These are phyloP conservation scores for Diadophis punctatus DNA, from an alignment of 2,113 vertebrate genomes.

Conservation along the genomic window DNA sequence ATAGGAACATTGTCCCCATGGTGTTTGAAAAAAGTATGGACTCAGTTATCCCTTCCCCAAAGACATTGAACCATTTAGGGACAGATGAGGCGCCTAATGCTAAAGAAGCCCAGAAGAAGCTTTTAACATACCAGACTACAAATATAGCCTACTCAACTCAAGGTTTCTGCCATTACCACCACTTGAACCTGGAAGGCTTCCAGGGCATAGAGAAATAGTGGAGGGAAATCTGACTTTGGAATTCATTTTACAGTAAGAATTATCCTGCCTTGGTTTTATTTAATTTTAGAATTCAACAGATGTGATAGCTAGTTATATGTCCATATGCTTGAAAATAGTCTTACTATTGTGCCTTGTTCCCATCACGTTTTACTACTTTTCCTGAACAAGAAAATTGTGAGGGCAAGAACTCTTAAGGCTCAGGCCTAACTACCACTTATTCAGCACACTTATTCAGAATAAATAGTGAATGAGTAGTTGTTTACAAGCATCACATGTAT, in stretches of 20 bases:
- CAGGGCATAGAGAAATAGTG: neutral
- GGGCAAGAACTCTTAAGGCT: too few relatives aligned
- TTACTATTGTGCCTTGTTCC: neutral
- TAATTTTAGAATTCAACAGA: neutral
- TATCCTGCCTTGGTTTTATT: neutral
- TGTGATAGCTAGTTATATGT: neutral
- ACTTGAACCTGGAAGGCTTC: neutral
- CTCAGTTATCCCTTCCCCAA: neutral
- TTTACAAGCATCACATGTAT: neutral
- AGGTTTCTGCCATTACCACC: too few relatives aligned
- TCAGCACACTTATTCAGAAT: neutral
- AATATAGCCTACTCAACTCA: neutral
- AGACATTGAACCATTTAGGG: neutral
- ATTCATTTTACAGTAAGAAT: neutral
- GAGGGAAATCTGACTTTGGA: neutral
- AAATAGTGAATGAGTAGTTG: neutral
- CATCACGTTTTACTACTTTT: neutral
- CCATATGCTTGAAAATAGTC: neutral
- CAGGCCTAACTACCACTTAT: neutral
- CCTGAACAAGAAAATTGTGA: neutral
- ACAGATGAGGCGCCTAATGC: neutral
- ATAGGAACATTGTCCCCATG: neutral
- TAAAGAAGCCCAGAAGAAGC: too few relatives aligned
- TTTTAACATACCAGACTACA: neutral
- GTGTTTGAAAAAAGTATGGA: neutral